Base-by-base conservation (phyloP, 1,140 invertebrate species). In the Brachionus koreanus region DNA sequence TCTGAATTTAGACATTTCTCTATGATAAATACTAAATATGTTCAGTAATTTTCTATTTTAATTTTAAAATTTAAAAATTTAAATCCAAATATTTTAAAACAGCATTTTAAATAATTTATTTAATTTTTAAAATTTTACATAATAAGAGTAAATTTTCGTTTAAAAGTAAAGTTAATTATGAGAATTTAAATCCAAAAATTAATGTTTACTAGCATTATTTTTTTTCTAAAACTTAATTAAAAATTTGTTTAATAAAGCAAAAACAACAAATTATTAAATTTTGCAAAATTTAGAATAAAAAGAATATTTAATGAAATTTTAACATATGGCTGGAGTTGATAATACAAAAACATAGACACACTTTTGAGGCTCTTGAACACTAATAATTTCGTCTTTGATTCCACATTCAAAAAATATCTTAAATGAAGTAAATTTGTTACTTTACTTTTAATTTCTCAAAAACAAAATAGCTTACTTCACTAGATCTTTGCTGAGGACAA, bases 291-390 rank as follows among this genome's bases (percentile, higher is more conserved):
- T 49, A 3, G 13, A 5, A 49, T 13, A 13, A 49, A 49, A 35
- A 33, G 10, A 63, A 16, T 3, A 63, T 13, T 23, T 23, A n/a
- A 25, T 25, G 4, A 23, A 63, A 39, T 63, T 65, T 82, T n/a
- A 82, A 33, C 79, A 82, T 39, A 63, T 37, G 23, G 79, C 16
- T 19, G 79, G 79, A 19, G 79, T 82, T 13, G 13, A 29, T 49
- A 82, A 52, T n/a, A 19, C 7, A 67, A 69, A 65, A 25, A 49
- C 23, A 43, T 82, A 82, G 19, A 65, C 12, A n/a, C 79, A 82
- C 19, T 65, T 82, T 67, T 82, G 16, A 46, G 33, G 23, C 63
- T 82, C 79, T 67, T 82, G 12, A 5, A 82, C 35, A 25, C 61
- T 65, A 13, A 46, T 29, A n/a, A 82, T 35, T 35, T 69, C 49